These are phyloP conservation scores for Esox niger DNA, from an alignment of 2,113 vertebrate species.

Conservation along the genomic window DNA sequence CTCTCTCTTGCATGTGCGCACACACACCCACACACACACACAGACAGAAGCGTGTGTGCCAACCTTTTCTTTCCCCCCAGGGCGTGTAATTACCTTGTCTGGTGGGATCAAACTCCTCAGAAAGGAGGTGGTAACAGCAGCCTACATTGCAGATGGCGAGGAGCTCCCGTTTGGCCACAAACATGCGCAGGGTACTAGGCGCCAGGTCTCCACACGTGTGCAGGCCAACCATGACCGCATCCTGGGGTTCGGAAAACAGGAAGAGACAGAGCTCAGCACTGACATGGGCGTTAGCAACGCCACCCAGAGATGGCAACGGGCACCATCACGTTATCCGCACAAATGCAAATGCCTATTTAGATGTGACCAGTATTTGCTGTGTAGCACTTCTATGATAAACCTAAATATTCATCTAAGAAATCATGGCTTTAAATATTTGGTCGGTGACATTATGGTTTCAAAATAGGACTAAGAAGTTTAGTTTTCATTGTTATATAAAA, in stretches of 20 bases:
- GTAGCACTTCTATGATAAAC: neutral
- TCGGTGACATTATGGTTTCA: no score
- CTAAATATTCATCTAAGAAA: neutral
- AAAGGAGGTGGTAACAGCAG: conserved; percentile 96
- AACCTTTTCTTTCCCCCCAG: neutral
- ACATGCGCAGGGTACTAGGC: conserved; percentile 79
- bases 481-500: no score
- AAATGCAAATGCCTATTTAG: neutral
- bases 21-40: conserved; percentile 1
- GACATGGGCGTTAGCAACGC: no score
- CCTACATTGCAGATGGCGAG: conserved; percentile 90
- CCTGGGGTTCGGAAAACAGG: conserved; percentile 64
- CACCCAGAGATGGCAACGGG: neutral
- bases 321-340: neutral
- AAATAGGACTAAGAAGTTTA: no score
- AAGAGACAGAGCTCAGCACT: neutral
- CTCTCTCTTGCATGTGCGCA: no score
- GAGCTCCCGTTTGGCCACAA: conserved; percentile 83
- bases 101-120: conserved; percentile 86
- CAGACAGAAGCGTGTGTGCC: neutral
- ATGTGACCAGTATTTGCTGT: neutral
- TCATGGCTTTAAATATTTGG: no score
- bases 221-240: conserved; percentile 89
- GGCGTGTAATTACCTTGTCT: conserved; percentile 66
- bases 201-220: conserved; percentile 97